Percentiles rank a stretch among this genome's conserved stretches.
Conservation (phyloP, 1,140 invertebrate species). For the Portunus trituberculatus region DNA sequence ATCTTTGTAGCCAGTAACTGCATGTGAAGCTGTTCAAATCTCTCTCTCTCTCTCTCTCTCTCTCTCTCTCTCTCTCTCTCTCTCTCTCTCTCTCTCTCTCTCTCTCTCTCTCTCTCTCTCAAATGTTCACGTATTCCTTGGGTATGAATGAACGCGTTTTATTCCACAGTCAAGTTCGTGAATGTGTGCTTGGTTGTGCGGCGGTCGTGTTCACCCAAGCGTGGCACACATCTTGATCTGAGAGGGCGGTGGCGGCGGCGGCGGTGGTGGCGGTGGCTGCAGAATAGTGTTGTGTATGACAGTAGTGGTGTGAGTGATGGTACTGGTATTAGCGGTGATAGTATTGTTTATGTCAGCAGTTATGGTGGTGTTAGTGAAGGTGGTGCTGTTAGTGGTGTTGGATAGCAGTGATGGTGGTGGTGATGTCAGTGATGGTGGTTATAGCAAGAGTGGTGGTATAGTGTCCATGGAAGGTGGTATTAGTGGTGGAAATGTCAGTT, state of each 20-base stretch:
- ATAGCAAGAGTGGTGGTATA: not conserved
- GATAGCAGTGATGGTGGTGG: not conserved
- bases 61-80: not conserved
- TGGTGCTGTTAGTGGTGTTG: not conserved
- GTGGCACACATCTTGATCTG: not conserved
- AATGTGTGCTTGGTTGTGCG: not conserved
- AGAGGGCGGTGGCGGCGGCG: not conserved
- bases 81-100: conserved; percentile 21
- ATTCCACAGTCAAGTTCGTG: not conserved
- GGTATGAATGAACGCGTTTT: not conserved
- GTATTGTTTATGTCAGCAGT: no score
- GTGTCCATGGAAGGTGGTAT: not conserved
- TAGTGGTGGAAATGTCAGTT: no score
- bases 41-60: conserved; percentile 9
- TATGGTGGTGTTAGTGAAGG: not conserved
- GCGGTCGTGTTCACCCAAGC: not conserved
- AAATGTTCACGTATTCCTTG: not conserved
- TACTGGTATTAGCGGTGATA: not conserved
- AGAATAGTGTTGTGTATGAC: not conserved
- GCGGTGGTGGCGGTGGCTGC: not conserved
- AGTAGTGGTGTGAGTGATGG: not conserved
- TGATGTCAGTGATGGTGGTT: not conserved
- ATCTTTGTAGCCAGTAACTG: not conserved
- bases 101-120: conserved; percentile 38
- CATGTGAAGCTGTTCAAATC: not conserved